A percentile compares a stretch with the other conserved stretches of the same genome.
Evolutionary conservation across 2,113 vertebrate species (phyloP).

Genomic region (Sinosuthora webbiana): DNA sequence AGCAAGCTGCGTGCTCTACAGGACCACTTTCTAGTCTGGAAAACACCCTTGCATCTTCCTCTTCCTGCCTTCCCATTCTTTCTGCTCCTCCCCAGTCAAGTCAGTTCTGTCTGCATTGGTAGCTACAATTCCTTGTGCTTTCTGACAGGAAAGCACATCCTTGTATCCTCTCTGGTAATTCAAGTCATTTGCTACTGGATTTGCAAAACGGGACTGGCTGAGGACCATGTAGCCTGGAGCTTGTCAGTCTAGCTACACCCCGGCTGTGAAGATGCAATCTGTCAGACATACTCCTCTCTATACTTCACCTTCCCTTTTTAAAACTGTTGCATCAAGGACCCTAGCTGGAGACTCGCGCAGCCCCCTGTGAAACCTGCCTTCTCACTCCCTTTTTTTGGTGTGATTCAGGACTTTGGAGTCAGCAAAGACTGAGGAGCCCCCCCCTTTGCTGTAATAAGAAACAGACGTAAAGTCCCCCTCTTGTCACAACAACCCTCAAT

Average conservation of each 20-base stretch:
- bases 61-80: conserved; percentile 43
- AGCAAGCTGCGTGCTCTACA: conserved; percentile 43
- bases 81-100: background rate
- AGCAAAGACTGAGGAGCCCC: conserved; percentile 83
- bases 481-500: conserved; percentile 55
- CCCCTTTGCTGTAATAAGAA: conserved; percentile 93
- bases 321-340: conserved; percentile 65
- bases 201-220: conserved; percentile 26
- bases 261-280: conserved; percentile 69
- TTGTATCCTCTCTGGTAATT: conserved; percentile 2
- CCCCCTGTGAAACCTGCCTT: conserved; percentile 86
- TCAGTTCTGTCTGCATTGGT: conserved; percentile 18
- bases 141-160: conserved; percentile 54
- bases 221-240: conserved; percentile 50
- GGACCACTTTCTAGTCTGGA: conserved; percentile 55
- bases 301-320: conserved; percentile 26
- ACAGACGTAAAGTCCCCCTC: conserved; percentile 86
- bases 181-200: conserved; percentile 48
- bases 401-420: conserved; percentile 84
- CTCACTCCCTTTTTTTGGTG: conserved; percentile 82
- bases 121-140: conserved; percentile 51
- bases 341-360: conserved; percentile 84
- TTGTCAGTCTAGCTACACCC: conserved; percentile 41
- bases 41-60: conserved; percentile 41
- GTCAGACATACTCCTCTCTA: conserved; percentile 8